A percentile compares a stretch with the other conserved stretches of the same genome.
phyloP scores from a whole-genome alignment of 2,113 vertebrate species.

The Tympanuchus pallidicinctus region DNA sequence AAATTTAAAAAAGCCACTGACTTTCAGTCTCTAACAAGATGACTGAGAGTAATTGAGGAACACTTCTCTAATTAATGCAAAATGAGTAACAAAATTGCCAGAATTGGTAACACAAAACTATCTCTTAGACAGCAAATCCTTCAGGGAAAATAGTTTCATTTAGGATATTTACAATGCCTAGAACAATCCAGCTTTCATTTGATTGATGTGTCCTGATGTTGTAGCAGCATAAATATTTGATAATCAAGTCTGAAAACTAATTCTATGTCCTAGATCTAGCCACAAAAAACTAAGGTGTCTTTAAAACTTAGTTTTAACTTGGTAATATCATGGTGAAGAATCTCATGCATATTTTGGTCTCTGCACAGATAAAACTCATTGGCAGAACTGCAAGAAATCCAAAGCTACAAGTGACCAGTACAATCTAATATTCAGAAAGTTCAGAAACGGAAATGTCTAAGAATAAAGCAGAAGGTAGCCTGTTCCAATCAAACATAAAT shows the following conservation, averaged over 20 bases:
- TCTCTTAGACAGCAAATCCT: neutral
- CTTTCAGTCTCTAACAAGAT: neutral
- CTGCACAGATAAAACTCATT: neutral
- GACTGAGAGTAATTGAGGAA: neutral
- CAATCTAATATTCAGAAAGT: neutral
- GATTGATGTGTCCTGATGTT: neutral
- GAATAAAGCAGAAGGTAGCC: neutral
- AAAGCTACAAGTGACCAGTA: neutral
- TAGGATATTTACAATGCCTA: neutral
- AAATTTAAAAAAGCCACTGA: neutral
- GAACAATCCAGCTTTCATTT: neutral
- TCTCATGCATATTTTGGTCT: neutral
- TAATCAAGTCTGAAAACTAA: neutral
- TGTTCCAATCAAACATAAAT: neutral
- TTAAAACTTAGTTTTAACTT: neutral
- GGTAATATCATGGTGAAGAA: neutral
- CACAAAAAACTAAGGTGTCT: neutral
- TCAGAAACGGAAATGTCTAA: neutral
- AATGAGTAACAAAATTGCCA: neutral
- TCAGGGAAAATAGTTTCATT: neutral
- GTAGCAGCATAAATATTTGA: neutral
- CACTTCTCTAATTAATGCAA: neutral
- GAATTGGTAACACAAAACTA: neutral
- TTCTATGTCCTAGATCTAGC: neutral
- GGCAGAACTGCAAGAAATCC: neutral